phyloP scores from a whole-genome alignment of 2,797 vertebrate species.

The Falco concolor region DNA sequence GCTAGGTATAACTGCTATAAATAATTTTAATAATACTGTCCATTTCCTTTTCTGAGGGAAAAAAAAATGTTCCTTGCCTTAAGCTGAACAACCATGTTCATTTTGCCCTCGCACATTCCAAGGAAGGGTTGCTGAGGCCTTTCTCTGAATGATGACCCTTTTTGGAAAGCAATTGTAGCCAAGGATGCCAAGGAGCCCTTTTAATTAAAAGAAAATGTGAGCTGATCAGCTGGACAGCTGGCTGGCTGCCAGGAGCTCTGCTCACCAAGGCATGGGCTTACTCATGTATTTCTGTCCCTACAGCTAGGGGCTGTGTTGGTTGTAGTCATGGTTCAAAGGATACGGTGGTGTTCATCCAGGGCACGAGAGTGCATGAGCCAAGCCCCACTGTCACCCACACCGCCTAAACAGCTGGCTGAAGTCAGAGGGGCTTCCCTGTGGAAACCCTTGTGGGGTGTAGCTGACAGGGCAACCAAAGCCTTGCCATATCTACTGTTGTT shows the following conservation, averaged over 20 bases:
- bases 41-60: not conserved
- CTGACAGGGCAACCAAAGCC: not conserved
- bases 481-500: not conserved
- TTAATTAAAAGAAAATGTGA: not conserved
- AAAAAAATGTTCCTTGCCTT: not conserved
- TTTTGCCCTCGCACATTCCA: not conserved
- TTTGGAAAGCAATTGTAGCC: not conserved
- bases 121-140: not conserved
- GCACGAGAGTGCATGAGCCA: fast-evolving
- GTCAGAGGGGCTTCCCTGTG: not conserved
- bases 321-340: not conserved
- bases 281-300: not conserved
- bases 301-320: not conserved
- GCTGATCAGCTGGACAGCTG: not conserved
- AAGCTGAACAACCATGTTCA: not conserved
- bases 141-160: not conserved
- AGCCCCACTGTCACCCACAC: fast-evolving
- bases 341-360: not conserved
- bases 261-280: not conserved
- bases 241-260: not conserved
- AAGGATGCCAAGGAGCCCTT: not conserved
- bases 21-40: not conserved
- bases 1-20: not conserved
- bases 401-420: not conserved
- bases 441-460: not conserved